A percentile compares a stretch with the other conserved stretches of the same genome.
Evolutionary conservation across 2,888 invertebrate species (phyloP).

Genomic region (Cylindroiulus punctatus): DNA sequence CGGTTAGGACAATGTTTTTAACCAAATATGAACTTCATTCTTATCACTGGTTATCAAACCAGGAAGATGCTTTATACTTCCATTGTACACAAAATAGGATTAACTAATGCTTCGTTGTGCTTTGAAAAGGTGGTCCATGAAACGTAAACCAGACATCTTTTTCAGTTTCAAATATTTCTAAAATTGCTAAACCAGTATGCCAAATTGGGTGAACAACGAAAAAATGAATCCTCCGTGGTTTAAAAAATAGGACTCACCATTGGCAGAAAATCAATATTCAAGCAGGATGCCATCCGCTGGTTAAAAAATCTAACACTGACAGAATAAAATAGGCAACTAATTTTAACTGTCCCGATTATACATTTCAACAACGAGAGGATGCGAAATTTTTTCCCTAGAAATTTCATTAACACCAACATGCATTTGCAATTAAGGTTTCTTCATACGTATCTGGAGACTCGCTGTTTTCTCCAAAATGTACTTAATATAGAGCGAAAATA

Average conservation of each 20-base stretch:
- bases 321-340: neutral
- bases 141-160: too few species aligned
- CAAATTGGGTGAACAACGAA: too few species aligned
- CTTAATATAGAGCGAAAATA: conserved; percentile 12
- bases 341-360: neutral
- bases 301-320: neutral
- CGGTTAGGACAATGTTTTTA: too few species aligned
- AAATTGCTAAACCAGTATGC: too few species aligned
- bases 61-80: too few species aligned
- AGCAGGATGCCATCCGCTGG: neutral
- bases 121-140: too few species aligned
- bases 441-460: conserved; percentile 3
- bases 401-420: conserved; percentile 36
- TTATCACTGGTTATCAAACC: too few species aligned
- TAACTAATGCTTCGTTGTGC: too few species aligned
- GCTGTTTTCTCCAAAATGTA: neutral
- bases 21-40: too few species aligned
- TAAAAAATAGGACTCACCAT: neutral
- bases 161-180: too few species aligned
- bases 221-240: neutral
- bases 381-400: neutral
- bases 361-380: neutral
- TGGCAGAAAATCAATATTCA: neutral
- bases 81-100: too few species aligned
- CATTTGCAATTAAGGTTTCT: conserved; percentile 34